Evolutionary conservation across 2,113 vertebrate species (phyloP), one percentile per base, ranked within the genome.

Genomic region (Neogobius melanostomus): DNA sequence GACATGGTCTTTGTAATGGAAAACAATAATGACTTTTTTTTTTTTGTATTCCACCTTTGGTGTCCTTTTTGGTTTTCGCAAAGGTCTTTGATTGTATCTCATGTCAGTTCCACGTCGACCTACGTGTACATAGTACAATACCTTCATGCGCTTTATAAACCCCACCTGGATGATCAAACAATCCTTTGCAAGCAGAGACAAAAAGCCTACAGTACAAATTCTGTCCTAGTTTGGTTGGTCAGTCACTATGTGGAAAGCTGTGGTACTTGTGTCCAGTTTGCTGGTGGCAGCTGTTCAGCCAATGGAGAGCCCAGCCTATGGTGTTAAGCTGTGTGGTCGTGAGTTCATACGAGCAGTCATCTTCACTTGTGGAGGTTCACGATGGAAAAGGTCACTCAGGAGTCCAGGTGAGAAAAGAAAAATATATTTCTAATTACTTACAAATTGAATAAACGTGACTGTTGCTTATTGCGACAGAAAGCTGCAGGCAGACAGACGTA

Each of bases 261-360:
- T 82, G 15, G 75, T 87, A 0, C 67, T 91, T 17, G 90, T 86
- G 60, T 59, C 88, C 14, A 92, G 94, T 67, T 90, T 94, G 88
- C 67, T 93, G 59, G 84, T 93, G 83, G 69, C 85, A 1, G 86
- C 86, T 5, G 89, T 86, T 69, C 85, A 88, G 65, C 69, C 87
- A 43, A 80, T 90, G 68, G 87, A 82, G 7, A 74, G 90, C 66
- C 91, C 90, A 5, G 49, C 91, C 0, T 93, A 93, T 0, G 92
- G 93, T 0, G 92, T 96, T 67, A 96, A 95, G 79, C 90, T 96
- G 1, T 97, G 95, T 0, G 94, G 95, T 12, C 88, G 94, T 0
- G 94, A 96, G 70, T 96, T 97, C 86, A 94, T 96, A 83, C 91
- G 94, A 0, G 94, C 94, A 0, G 93, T 95, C 80, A 95, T 96